Evolutionary conservation across 2,113 vertebrate genomes (phyloP).

Genomic region (Pseudonaja textilis): DNA sequence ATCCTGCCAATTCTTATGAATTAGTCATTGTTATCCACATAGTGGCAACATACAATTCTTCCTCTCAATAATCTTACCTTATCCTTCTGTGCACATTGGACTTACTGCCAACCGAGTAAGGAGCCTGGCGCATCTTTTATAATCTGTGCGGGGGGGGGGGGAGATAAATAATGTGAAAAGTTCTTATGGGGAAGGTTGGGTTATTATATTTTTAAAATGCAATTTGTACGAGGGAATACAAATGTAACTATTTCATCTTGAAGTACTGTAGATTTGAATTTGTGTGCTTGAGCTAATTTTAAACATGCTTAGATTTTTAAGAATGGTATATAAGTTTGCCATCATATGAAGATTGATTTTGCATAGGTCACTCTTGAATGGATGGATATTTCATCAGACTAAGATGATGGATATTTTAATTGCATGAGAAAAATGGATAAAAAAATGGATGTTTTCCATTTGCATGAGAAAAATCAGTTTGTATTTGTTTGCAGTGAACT

Average conservation of each 20-base stretch:
- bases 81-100: conserved; percentile 87
- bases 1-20: neutral
- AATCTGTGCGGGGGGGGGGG: conserved; percentile 71
- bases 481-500: neutral
- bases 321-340: neutral
- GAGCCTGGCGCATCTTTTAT: conserved; percentile 92
- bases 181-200: neutral
- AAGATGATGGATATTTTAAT: neutral
- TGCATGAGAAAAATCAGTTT: neutral
- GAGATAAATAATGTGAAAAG: conserved; percentile 32
- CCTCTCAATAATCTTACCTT: conserved; percentile 68
- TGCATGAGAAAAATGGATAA: neutral
- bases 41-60: neutral
- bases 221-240: neutral
- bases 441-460: too few species aligned
- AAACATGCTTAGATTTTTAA: neutral
- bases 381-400: neutral
- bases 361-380: too few species aligned
- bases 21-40: conserved; percentile 9
- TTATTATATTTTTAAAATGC: conserved; percentile 23
- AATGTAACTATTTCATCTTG: conserved; percentile 6
- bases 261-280: neutral
- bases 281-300: accelerated
- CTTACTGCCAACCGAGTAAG: conserved; percentile 90
- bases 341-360: too few species aligned